Percentiles rank a stretch among this genome's conserved stretches.
Conservation (phyloP, 2,113 vertebrate genomes). For the Struthidea cinerea region DNA sequence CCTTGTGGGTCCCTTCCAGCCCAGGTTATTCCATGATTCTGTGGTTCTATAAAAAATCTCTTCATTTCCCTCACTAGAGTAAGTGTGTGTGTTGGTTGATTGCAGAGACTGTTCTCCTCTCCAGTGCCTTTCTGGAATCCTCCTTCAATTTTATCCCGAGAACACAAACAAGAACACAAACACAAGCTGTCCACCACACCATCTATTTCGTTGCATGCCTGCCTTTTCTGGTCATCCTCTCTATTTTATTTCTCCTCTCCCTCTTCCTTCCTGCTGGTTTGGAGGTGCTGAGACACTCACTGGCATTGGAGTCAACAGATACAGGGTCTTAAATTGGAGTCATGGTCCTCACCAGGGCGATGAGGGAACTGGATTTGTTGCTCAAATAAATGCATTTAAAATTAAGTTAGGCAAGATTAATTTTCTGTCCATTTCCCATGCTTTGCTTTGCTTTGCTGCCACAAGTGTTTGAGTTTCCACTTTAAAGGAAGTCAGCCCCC, state of each 20-base stretch:
- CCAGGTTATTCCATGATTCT: neutral
- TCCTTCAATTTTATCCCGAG: neutral
- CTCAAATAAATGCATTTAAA: neutral
- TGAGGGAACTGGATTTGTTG: neutral
- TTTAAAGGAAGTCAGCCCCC: neutral
- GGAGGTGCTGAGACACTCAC: neutral
- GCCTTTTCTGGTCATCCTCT: neutral
- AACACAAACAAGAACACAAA: neutral
- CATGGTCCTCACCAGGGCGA: neutral
- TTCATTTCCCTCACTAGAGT: neutral
- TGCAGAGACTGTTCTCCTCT: neutral
- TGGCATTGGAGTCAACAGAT: neutral
- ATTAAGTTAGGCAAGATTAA: neutral
- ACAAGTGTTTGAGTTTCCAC: neutral
- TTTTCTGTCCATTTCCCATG: neutral
- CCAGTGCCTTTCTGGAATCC: neutral
- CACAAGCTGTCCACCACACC: neutral
- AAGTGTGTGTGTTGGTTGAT: neutral
- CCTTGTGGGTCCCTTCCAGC: neutral
- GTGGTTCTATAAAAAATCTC: neutral
- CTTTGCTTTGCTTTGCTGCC: neutral
- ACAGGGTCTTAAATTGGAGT: neutral
- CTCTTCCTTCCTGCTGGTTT: neutral
- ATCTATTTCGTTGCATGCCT: neutral
- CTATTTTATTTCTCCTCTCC: neutral